phyloP scores from a whole-genome alignment of 2,888 invertebrate species.

The Cosmia pyralina region DNA sequence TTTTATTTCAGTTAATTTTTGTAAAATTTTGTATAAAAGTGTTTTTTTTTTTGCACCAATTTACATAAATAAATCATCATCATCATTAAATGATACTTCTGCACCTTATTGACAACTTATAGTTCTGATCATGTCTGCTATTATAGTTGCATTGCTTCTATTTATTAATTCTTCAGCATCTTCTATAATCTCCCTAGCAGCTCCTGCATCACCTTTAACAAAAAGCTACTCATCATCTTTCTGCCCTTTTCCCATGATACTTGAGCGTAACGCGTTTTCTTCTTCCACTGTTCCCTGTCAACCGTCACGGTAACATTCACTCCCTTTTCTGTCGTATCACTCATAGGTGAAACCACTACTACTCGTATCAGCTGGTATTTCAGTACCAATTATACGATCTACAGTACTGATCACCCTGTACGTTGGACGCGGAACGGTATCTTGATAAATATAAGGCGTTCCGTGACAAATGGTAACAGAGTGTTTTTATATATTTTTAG shows the following conservation, averaged over 20 bases:
- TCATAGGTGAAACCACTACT: not conserved
- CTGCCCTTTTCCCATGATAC: not conserved
- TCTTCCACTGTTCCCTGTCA: not conserved
- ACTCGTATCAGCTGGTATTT: conserved; percentile 8
- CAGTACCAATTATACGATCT: not conserved
- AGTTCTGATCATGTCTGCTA: conserved; percentile 11
- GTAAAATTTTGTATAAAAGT: too few relatives aligned
- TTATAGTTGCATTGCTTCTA: not conserved
- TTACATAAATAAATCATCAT: too few relatives aligned
- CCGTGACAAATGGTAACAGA: conserved; percentile 89
- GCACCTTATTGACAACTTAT: not conserved
- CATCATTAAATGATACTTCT: not conserved
- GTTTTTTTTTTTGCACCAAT: too few relatives aligned
- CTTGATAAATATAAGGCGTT: conserved; percentile 89
- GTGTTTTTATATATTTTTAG: conserved; percentile 90
- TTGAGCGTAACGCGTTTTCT: not conserved
- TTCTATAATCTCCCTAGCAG: not conserved
- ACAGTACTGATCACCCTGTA: conserved; percentile 71
- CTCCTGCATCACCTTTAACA: not conserved
- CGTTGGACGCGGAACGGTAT: conserved; percentile 76
- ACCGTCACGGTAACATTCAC: not conserved
- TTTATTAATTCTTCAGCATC: not conserved
- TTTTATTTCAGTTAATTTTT: too few relatives aligned
- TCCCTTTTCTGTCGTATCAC: not conserved
- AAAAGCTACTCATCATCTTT: not conserved